Conservation (phyloP, 92 coral and sea anemone species). For the Heteractis magnifica region DNA sequence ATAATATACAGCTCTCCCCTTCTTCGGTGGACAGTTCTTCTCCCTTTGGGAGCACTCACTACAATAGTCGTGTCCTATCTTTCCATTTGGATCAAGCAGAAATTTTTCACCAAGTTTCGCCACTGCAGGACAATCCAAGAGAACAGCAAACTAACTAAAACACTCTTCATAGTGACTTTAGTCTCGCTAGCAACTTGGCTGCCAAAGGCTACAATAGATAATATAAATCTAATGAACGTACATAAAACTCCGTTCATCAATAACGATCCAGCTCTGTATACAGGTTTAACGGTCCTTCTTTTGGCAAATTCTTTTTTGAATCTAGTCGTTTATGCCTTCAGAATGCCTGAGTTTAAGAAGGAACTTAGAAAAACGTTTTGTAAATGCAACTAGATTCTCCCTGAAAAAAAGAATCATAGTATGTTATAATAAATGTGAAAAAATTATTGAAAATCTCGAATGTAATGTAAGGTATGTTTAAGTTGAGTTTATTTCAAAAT, state of each 20-base stretch:
- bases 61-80: constrained; percentile 5
- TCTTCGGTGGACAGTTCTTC: not conserved
- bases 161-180: constrained; percentile 13
- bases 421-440: too few species aligned
- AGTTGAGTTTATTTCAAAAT: too few species aligned
- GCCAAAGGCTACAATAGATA: constrained; percentile 1
- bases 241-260: not conserved
- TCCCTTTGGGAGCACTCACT: not conserved
- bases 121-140: constrained; percentile 6
- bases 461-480: too few species aligned
- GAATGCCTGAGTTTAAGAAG: constrained; percentile 11
- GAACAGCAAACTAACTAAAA: constrained; percentile 6
- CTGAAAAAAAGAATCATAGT: too few species aligned
- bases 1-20: not conserved
- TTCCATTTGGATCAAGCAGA: constrained; percentile 14
- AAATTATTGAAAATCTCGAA: too few species aligned
- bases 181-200: constrained; percentile 19
- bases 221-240: not conserved
- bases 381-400: too few species aligned
- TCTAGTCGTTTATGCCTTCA: constrained; percentile 1
- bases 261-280: not conserved
- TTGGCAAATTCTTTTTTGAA: not conserved
- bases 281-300: not conserved
- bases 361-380: constrained; percentile 5
- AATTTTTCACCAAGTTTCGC: constrained; percentile 2